These are phyloP conservation scores for Pterocles burchelli DNA, from an alignment of 2,113 vertebrate genomes.

Conservation along the genomic window DNA sequence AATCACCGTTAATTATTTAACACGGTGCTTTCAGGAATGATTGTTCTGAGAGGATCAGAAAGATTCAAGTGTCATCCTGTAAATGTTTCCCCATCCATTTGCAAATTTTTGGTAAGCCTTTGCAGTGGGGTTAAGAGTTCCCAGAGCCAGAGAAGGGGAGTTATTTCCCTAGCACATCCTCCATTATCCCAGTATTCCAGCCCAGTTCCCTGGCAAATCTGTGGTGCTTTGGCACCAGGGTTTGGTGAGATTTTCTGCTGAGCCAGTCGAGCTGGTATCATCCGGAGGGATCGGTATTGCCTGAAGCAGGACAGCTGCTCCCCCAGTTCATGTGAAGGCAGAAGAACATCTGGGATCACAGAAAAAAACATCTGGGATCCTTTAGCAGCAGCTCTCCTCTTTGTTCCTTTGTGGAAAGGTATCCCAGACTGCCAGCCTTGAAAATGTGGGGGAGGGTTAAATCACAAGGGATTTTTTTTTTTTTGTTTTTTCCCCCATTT, in stretches of 20 bases:
- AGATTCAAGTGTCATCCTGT: background rate
- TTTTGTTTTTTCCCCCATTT: fast-evolving
- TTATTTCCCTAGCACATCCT: background rate
- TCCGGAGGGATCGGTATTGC: background rate
- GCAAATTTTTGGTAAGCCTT: background rate
- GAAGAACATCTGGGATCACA: background rate
- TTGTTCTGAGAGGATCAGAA: background rate
- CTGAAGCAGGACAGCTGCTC: background rate
- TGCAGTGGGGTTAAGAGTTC: background rate
- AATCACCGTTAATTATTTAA: constrained; percentile 15
- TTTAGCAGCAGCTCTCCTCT: background rate
- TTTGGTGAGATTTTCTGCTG: background rate
- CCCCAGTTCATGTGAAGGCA: background rate
- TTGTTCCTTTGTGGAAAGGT: background rate
- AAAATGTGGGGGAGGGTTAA: background rate
- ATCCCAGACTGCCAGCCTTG: background rate
- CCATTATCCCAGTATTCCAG: fast-evolving
- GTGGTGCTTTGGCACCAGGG: background rate
- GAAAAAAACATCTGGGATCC: background rate
- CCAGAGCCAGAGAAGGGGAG: background rate
- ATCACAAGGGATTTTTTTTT: background rate
- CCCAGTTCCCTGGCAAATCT: background rate
- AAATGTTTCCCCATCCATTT: background rate
- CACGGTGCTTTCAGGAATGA: background rate
- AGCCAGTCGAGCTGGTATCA: background rate